These are phyloP conservation scores for Brachionus manjavacas DNA, from an alignment of 1,140 invertebrate species.

Conservation along the genomic window DNA sequence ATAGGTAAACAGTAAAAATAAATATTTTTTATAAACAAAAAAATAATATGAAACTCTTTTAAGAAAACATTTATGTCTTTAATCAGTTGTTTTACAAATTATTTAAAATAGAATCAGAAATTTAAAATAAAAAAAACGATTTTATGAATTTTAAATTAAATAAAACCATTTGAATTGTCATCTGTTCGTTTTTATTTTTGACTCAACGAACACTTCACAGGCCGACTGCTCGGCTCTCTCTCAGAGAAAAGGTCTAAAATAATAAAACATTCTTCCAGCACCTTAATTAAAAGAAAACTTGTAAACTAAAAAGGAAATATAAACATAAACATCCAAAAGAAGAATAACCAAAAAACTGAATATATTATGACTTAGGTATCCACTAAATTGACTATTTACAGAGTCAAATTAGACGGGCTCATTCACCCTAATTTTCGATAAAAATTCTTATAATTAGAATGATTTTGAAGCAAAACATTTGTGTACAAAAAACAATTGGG, in stretches of 20 bases:
- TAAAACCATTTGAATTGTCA: background rate
- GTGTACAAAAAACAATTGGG: slow-evolving; percentile 9
- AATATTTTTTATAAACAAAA: background rate
- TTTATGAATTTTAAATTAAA: background rate
- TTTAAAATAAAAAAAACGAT: background rate
- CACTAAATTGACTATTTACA: slow-evolving; percentile 33
- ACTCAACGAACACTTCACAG: background rate
- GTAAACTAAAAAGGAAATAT: background rate
- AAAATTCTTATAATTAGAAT: slow-evolving; percentile 28
- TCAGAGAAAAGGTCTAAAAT: background rate
- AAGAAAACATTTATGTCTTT: background rate
- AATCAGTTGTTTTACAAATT: background rate
- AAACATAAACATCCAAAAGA: background rate
- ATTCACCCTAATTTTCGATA: slow-evolving; percentile 28
- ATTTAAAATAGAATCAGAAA: slow-evolving; percentile 4
- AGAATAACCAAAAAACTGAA: background rate
- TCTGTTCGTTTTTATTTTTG: background rate
- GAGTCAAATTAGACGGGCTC: slow-evolving; percentile 24
- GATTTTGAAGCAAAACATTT: slow-evolving; percentile 19
- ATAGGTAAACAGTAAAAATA: background rate
- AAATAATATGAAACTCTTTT: background rate
- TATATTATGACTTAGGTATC: slow-evolving; percentile 23
- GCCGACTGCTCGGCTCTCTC: background rate
- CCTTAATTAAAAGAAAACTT: background rate
- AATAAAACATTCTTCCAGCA: slow-evolving; percentile 16